A percentile compares a stretch with the other conserved stretches of the same genome.
These are phyloP conservation scores for Cantharis lateralis DNA, from an alignment of 2,888 invertebrate genomes.

Conservation along the genomic window DNA sequence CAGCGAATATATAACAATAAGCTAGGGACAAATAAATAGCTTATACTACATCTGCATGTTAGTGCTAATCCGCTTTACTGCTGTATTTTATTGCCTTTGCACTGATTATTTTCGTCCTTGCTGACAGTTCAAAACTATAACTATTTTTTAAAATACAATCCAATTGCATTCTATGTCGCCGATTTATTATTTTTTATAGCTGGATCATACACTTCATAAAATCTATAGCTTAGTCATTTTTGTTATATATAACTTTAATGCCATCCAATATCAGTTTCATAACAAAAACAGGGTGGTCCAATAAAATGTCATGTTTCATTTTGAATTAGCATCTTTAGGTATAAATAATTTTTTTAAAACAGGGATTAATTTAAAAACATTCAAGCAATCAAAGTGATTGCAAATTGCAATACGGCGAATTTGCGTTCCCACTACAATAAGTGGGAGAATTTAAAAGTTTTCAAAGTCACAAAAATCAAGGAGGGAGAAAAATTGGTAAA, in stretches of 20 bases:
- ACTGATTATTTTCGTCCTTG: constrained; percentile 10
- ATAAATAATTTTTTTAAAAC: no score
- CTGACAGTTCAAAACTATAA: constrained; percentile 11
- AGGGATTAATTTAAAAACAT: no score
- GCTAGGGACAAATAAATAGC: constrained; percentile 16
- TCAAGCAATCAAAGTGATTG: no score
- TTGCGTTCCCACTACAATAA: no score
- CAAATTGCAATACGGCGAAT: no score
- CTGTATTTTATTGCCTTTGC: constrained; percentile 15
- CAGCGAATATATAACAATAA: constrained; percentile 24
- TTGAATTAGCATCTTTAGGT: no score
- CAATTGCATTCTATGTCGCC: neutral
- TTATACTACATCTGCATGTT: constrained; percentile 17
- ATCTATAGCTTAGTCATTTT: neutral
- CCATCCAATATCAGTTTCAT: no score
- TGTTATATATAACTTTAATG: neutral
- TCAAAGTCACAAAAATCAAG: no score
- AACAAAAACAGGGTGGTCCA: no score
- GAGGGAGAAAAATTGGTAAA: no score
- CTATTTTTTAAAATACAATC: constrained; percentile 2
- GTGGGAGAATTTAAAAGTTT: no score
- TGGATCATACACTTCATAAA: neutral
- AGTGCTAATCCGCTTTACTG: constrained; percentile 16
- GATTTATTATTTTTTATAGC: neutral
- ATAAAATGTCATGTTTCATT: no score